A percentile compares a stretch with the other conserved stretches of the same genome.
These are phyloP conservation scores for Drosophila sproati DNA, from an alignment of 1,140 invertebrate genomes.

Conservation along the genomic window DNA sequence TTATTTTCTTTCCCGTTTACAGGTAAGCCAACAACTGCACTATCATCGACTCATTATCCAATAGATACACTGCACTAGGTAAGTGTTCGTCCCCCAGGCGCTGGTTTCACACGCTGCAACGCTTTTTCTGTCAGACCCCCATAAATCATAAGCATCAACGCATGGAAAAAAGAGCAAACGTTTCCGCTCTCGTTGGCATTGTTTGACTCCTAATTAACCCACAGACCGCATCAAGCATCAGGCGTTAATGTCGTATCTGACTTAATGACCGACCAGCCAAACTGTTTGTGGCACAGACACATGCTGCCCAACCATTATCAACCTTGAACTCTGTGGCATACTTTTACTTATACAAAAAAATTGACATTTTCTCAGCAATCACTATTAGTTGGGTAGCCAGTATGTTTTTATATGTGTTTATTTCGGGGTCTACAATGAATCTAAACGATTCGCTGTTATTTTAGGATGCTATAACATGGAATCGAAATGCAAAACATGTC, in stretches of 20 bases:
- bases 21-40: slow-evolving; percentile 49
- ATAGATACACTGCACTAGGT: slow-evolving; percentile 34
- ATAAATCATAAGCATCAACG: slow-evolving; percentile 56
- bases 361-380: not conserved
- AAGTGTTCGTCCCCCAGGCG: slow-evolving; percentile 56
- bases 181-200: slow-evolving; percentile 62
- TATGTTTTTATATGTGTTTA: not conserved
- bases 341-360: not conserved
- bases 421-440: too few relatives aligned
- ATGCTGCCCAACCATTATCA: slow-evolving; percentile 53
- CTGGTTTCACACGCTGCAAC: slow-evolving; percentile 64
- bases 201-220: slow-evolving; percentile 67
- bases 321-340: slow-evolving; percentile 41
- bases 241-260: slow-evolving; percentile 40
- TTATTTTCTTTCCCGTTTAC: slow-evolving; percentile 25
- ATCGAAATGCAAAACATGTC: too few relatives aligned
- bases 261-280: slow-evolving; percentile 51
- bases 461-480: too few relatives aligned
- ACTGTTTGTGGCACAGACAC: not conserved
- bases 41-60: slow-evolving; percentile 1
- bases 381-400: not conserved
- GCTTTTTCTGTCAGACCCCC: not conserved
- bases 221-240: slow-evolving; percentile 54
- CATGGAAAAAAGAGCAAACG: slow-evolving; percentile 41
- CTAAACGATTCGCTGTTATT: too few relatives aligned